phyloP scores from a whole-genome alignment of 2,797 vertebrate genomes.

The Denticeps clupeoides region DNA sequence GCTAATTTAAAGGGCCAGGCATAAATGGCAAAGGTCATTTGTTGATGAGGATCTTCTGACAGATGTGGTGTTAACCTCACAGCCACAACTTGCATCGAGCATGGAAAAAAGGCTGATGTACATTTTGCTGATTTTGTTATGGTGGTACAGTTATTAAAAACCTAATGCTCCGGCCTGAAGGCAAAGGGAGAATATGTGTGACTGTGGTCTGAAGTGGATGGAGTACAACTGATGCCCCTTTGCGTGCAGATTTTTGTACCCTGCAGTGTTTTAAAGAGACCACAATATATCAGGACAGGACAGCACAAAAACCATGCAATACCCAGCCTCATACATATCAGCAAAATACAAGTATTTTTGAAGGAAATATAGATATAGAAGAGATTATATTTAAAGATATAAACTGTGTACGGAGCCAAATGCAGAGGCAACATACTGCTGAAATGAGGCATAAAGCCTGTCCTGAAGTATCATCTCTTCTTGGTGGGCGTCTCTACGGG shows the following conservation, averaged over 20 bases:
- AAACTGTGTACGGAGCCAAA: conserved; percentile 17
- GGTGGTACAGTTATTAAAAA: conserved; percentile 63
- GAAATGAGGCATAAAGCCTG: conserved; percentile 45
- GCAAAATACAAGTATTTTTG: conserved; percentile 49
- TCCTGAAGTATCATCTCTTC: conserved; percentile 40
- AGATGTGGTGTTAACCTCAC: conserved; percentile 56
- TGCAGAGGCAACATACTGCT: conserved; percentile 49
- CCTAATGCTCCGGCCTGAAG: conserved; percentile 52
- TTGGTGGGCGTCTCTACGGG: conserved; percentile 37
- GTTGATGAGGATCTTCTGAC: conserved; percentile 52
- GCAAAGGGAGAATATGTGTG: conserved; percentile 42
- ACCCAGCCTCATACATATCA: conserved; percentile 44
- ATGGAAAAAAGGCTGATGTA: conserved; percentile 36
- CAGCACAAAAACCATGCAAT: conserved; percentile 51
- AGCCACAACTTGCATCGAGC: conserved; percentile 45
- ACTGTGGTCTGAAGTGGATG: conserved; percentile 52
- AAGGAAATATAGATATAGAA: conserved; percentile 42
- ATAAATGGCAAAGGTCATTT: conserved; percentile 59
- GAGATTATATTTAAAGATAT: conserved; percentile 54
- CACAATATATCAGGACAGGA: conserved; percentile 55
- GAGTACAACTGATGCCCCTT: conserved; percentile 59
- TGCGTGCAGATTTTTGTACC: conserved; percentile 52
- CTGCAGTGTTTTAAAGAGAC: conserved; percentile 48
- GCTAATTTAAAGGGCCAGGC: conserved; percentile 62
- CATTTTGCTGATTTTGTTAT: conserved; percentile 56